A percentile compares a stretch with the other conserved stretches of the same genome.
phyloP scores from a whole-genome alignment of 2,113 vertebrate genomes.

The Ptychochromis oligacanthus region DNA sequence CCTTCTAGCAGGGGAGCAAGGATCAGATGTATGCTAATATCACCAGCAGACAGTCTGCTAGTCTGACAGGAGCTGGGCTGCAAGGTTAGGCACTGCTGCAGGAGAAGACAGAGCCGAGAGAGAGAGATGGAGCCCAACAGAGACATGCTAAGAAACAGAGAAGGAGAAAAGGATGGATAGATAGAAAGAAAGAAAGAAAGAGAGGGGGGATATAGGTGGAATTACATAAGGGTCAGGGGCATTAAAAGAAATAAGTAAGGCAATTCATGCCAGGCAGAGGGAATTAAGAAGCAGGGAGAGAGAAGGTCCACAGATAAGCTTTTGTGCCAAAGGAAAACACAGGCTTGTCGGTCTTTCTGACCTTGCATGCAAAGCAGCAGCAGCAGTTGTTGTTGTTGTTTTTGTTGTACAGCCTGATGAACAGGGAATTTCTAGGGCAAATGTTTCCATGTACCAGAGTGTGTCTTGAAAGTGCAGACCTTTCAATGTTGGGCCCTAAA shows the following conservation, averaged over 20 bases:
- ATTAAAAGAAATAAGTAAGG: conserved; percentile 35
- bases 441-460: conserved; percentile 4
- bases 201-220: background rate
- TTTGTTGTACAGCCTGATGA: conserved; percentile 34
- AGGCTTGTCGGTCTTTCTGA: conserved; percentile 43
- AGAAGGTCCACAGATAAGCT: conserved; percentile 48
- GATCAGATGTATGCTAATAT: conserved; percentile 70
- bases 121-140: background rate
- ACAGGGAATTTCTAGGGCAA: conserved; percentile 11
- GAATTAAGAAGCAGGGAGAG: conserved; percentile 42
- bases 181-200: background rate
- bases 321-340: conserved; percentile 55
- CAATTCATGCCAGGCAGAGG: conserved; percentile 49
- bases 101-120: conserved; percentile 17
- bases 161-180: background rate
- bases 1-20: conserved; percentile 41
- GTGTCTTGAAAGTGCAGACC: background rate
- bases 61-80: conserved; percentile 44
- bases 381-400: conserved; percentile 38
- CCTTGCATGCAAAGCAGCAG: conserved; percentile 50
- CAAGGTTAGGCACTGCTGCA: conserved; percentile 41
- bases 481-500: background rate
- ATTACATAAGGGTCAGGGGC: conserved; percentile 42
- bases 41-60: conserved; percentile 53
- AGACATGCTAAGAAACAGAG: background rate